Base-by-base conservation (phyloP, 2,888 invertebrate species). In the Hoplodrina blanda region DNA sequence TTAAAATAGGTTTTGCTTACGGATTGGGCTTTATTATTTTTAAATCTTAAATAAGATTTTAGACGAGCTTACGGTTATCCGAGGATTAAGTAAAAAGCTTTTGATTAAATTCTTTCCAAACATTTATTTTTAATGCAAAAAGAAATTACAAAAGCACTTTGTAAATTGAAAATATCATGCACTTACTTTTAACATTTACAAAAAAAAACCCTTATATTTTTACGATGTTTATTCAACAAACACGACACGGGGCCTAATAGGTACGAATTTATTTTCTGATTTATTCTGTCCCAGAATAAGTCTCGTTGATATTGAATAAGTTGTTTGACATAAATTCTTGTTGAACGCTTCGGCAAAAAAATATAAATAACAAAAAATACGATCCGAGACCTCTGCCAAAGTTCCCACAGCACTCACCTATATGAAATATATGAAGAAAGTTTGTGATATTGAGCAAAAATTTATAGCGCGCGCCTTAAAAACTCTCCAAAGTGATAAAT, bases 391-490 rank as follows among this genome's bases (percentile, higher is more conserved):
- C 74, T 19, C 64, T 64, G 61, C 49, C 54, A 53, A 78, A 79
- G 75, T 79, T 79, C 57, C 15, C 59, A 52, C 55, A 64, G 44
- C 60, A 68, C 72, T 67, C 63, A 77, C 69, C 67, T 69, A 59
- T 53, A 75, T 68, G 69, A 70, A 76, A 73, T 73, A 73, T 71
- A 76, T 74, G 67, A 83, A 80, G 73, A 78, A 83, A 83, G 64
- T 81, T 83, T 72, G 53, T 64, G 66, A 69, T 78, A 78, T 69
- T 44, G 73, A 73, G 66, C 65, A 75, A 69, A 62, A 78, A 76
- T 78, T 72, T 76, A 77, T 79, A 79, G 73, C 73, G 46, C 7
- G 37, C 46, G 73, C 62, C 72, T 75, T 57, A 65, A 76, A 75
- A 69, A 72, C 65, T 81, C 72, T 62, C 60, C 17, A 44, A 62